Evolutionary conservation across 2,797 vertebrate genomes (phyloP).

Genomic region (Poecilia picta): DNA sequence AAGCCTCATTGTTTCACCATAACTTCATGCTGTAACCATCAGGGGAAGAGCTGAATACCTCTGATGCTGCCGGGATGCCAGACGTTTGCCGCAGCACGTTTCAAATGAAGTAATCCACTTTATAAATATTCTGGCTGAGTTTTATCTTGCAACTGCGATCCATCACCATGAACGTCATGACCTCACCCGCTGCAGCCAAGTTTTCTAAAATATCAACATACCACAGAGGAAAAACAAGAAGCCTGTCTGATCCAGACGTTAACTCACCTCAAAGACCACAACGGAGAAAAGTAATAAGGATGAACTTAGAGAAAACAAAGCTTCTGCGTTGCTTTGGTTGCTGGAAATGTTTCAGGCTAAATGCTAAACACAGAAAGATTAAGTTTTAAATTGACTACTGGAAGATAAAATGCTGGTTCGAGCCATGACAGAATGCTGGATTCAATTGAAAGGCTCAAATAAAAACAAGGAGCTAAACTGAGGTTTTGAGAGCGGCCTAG

Average conservation of each 20-base stretch:
- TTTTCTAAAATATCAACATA: not conserved
- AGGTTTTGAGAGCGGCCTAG: no score
- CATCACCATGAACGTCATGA: not conserved
- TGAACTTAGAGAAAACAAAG: not conserved
- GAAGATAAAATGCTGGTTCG: not conserved
- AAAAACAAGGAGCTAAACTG: no score
- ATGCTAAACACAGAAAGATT: not conserved
- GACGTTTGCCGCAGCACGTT: not conserved
- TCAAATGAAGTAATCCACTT: not conserved
- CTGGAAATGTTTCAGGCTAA: not conserved
- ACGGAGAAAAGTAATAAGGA: not conserved
- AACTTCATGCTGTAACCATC: not conserved
- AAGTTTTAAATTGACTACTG: not conserved
- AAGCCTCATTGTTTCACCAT: conserved; percentile 13
- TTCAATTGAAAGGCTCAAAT: no score
- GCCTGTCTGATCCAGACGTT: not conserved
- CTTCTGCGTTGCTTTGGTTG: not conserved
- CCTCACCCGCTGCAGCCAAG: not conserved
- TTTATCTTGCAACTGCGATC: not conserved
- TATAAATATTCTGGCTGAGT: not conserved
- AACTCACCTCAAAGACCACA: not conserved
- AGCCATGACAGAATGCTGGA: no score
- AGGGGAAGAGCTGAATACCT: not conserved
- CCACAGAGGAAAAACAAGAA: not conserved
- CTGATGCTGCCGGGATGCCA: not conserved